phyloP scores from a whole-genome alignment of 2,113 vertebrate genomes.

The Pelodiscus sinensis region DNA sequence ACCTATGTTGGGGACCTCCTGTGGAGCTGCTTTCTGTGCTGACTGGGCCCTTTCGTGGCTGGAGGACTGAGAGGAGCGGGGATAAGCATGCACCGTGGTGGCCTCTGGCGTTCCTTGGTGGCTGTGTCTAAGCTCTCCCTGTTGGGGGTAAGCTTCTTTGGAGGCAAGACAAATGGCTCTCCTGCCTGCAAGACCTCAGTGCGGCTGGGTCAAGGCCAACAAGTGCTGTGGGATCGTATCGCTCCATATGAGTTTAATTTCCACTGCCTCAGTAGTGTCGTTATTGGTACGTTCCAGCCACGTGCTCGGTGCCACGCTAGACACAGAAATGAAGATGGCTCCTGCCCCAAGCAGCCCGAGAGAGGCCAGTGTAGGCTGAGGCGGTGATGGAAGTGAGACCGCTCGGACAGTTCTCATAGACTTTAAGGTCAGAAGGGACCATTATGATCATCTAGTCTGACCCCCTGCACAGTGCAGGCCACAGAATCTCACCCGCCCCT shows the following conservation, averaged over 20 bases:
- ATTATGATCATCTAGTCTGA: too few relatives aligned
- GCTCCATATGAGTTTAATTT: neutral
- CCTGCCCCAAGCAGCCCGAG: neutral
- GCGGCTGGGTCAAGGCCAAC: neutral
- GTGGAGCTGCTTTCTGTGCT: neutral
- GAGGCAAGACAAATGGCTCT: neutral
- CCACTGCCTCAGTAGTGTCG: neutral
- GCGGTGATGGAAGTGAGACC: neutral
- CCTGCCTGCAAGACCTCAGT: neutral
- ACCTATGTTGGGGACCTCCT: too few relatives aligned
- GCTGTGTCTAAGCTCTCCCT: neutral
- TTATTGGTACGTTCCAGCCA: neutral
- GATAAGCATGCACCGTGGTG: neutral
- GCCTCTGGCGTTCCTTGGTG: neutral
- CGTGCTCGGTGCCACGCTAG: rapidly evolving
- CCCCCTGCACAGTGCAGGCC: too few relatives aligned
- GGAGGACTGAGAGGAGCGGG: neutral
- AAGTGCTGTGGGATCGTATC: neutral
- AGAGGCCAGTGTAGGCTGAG: rapidly evolving
- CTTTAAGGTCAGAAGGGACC: too few relatives aligned
- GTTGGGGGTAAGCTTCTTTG: neutral
- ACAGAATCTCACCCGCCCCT: too few relatives aligned
- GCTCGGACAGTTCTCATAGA: rapidly evolving
- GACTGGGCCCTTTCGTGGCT: neutral
- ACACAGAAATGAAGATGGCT: rapidly evolving